Evolutionary conservation across 2,113 vertebrate species (phyloP).

Genomic region (Istiophorus platypterus): DNA sequence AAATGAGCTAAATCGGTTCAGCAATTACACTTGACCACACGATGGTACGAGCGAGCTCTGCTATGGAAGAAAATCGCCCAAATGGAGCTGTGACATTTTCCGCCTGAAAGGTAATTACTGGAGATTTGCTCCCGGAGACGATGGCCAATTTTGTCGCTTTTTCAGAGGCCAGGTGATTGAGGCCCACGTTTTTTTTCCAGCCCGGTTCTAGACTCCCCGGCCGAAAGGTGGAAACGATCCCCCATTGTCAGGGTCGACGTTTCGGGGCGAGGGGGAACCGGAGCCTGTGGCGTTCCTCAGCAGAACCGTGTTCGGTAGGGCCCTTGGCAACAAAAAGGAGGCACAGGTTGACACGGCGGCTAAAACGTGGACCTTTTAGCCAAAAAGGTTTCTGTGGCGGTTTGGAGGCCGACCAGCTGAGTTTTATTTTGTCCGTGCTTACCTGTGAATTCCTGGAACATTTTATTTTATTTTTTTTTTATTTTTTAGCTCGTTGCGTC

Average conservation of each 20-base stretch:
- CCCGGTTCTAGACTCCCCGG: too few species aligned
- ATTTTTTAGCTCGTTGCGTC: neutral
- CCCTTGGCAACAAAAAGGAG: too few species aligned
- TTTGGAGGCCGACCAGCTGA: neutral
- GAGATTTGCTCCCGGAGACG: neutral
- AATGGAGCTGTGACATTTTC: conserved; percentile 28
- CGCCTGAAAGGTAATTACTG: conserved; percentile 19
- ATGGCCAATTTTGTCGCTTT: too few species aligned
- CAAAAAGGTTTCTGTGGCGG: neutral
- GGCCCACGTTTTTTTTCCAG: too few species aligned
- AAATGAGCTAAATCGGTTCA: neutral
- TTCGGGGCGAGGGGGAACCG: too few species aligned
- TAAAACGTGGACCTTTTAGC: neutral
- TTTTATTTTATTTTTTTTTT: neutral
- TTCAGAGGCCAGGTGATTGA: too few species aligned
- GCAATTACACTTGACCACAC: conserved; percentile 17
- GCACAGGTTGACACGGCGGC: too few species aligned
- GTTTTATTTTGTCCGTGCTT: neutral
- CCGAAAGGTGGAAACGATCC: too few species aligned
- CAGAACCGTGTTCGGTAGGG: too few species aligned
- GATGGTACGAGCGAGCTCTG: neutral
- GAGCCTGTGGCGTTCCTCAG: too few species aligned
- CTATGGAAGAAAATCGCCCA: conserved; percentile 33
- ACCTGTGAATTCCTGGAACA: neutral
- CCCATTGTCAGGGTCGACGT: neutral